phyloP scores from a whole-genome alignment of 2,888 invertebrate genomes.

The Serrognathus titanus region DNA sequence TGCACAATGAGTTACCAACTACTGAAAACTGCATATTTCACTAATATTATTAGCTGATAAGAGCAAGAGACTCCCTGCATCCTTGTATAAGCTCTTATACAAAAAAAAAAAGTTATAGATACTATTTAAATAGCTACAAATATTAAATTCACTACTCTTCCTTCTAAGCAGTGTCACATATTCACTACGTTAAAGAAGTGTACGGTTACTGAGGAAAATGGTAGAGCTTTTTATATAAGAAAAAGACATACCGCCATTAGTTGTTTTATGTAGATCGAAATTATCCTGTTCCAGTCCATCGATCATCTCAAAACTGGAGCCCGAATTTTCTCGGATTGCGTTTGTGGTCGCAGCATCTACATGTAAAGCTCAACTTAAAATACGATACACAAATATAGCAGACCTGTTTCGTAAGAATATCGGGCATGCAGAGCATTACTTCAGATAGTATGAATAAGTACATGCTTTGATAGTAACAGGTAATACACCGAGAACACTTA shows the following conservation, averaged over 20 bases:
- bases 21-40: too few relatives aligned
- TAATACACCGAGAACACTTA: constrained; percentile 2
- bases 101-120: too few relatives aligned
- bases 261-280: constrained; percentile 13
- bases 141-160: background rate
- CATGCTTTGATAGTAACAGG: constrained; percentile 6
- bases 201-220: too few relatives aligned
- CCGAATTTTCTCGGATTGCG: constrained; percentile 48
- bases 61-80: too few relatives aligned
- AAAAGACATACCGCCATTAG: constrained; percentile 14
- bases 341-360: constrained; percentile 44
- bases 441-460: constrained; percentile 2
- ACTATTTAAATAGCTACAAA: background rate
- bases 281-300: constrained; percentile 55
- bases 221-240: background rate
- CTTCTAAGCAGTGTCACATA: constrained; percentile 4
- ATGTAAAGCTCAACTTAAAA: constrained; percentile 40
- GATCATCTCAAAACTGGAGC: constrained; percentile 68
- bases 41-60: too few relatives aligned
- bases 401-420: constrained; percentile 4
- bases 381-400: constrained; percentile 24
- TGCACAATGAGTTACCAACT: too few relatives aligned
- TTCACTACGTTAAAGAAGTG: too few relatives aligned
- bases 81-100: too few relatives aligned
- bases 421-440: background rate